Evolutionary conservation across 2,797 vertebrate genomes (phyloP), one percentile per base, ranked within the genome.

Genomic region (Sciurus vulgaris): DNA sequence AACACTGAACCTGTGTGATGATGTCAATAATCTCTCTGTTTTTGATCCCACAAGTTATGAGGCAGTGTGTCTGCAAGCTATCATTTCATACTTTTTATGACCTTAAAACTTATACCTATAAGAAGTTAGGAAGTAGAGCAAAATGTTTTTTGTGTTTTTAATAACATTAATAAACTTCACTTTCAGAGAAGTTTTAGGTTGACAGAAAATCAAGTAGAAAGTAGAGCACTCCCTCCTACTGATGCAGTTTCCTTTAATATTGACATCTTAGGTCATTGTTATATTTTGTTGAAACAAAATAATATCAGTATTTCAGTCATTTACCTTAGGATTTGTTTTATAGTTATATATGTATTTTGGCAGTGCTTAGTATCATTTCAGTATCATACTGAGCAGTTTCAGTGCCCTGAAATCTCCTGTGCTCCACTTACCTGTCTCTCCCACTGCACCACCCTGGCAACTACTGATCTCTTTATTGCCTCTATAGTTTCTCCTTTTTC

Each of bases 131-230:
- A 88, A 86, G 73, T 56, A 35, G 24, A 91, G 30, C 1, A 67
- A 83, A 87, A 44, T 65, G 0, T 17, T 63, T 76, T 76, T 38
- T 86, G 4, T 15, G 13, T 54, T 10, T 78, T 79, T 63, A 61
- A 70, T 30, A 69, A 85, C 84, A 85, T 47, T 10, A 70, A 35
- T 73, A 18, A 2, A 54, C 30, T 91, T 95, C 15, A 88, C 28
- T 79, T 93, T 92, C 79, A 47, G 24, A 87, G 8, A 11, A 76
- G 2, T 69, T 94, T 88, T 78, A 76, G 22, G 8, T 93, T 89
- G 38, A 83, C 4, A 91, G 47, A 78, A 69, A 92, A 72, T 15
- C 38, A 24, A 84, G 28, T 15, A 73, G 49, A 3, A 47, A 88
- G 14, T 26, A 20, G 5, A 84, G 10, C 56, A 15, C 4, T 84